Conservation (phyloP, 2,113 vertebrate genomes). For the Tylochromis polylepis region DNA sequence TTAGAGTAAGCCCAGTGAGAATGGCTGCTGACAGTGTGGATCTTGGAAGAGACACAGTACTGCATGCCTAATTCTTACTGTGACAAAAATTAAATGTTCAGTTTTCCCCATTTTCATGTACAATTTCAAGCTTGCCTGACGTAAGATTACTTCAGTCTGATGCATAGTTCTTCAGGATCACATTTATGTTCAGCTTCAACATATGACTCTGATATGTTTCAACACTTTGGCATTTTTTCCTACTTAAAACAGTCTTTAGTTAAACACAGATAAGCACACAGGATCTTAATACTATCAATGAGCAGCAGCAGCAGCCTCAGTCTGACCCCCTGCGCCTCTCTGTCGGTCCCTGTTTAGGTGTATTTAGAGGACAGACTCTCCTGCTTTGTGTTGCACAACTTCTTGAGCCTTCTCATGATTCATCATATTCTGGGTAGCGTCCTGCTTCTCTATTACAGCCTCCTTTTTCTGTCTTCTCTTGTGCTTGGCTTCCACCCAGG, state of each 20-base stretch:
- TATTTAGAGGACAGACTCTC: conserved; percentile 79
- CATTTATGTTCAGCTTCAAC: conserved; percentile 23
- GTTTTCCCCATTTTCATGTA: conserved; percentile 9
- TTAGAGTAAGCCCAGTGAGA: not conserved
- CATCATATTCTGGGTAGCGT: conserved; percentile 78
- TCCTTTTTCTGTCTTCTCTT: conserved; percentile 49
- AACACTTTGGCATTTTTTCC: conserved; percentile 38
- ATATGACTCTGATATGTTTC: conserved; percentile 40
- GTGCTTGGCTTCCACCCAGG: conserved; percentile 82
- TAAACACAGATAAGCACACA: not conserved
- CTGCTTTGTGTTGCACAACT: conserved; percentile 42
- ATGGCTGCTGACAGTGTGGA: not conserved
- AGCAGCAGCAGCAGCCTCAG: not conserved
- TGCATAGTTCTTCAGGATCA: conserved; percentile 45
- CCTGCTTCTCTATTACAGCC: conserved; percentile 37
- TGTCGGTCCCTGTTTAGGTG: not conserved
- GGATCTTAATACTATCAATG: not conserved
- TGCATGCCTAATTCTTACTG: conserved; percentile 6
- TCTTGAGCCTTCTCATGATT: conserved; percentile 52
- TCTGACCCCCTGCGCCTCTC: not conserved
- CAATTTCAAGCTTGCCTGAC: conserved; percentile 21
- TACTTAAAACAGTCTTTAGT: conserved; percentile 19
- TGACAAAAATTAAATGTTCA: conserved; percentile 2
- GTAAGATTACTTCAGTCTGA: conserved; percentile 2
- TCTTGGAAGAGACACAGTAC: not conserved